Percentiles rank a stretch among this genome's conserved stretches.
Conservation (phyloP, 2,797 vertebrate species). For the Moxostoma hubbsi region DNA sequence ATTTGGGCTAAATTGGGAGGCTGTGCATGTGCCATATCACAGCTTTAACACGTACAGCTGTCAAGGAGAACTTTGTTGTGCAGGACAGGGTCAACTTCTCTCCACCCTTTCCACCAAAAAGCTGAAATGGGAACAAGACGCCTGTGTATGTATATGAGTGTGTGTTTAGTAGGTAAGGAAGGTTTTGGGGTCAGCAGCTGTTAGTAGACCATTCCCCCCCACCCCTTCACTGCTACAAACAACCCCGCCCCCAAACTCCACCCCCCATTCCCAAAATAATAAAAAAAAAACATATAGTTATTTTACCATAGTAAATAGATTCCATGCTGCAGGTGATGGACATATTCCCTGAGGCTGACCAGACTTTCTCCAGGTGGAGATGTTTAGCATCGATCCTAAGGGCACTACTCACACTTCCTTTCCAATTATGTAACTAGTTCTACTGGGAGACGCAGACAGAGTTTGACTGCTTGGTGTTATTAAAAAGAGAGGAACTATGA, state of each 20-base stretch:
- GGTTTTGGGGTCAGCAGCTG: conserved; percentile 56
- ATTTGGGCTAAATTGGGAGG: conserved; percentile 59
- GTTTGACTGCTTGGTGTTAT: background rate
- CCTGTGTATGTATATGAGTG: conserved; percentile 29
- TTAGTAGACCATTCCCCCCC: conserved; percentile 39
- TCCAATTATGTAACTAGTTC: conserved; percentile 35
- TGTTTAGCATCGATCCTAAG: conserved; percentile 49
- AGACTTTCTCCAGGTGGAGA: conserved; percentile 56
- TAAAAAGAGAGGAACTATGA: conserved; percentile 12
- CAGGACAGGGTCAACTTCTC: conserved; percentile 44
- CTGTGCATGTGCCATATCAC: conserved; percentile 55
- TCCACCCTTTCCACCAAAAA: conserved; percentile 47
- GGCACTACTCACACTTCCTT: conserved; percentile 51
- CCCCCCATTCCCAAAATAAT: background rate
- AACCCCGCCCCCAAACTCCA: background rate
- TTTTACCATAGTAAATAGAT: conserved; percentile 11
- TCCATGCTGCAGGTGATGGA: conserved; percentile 42
- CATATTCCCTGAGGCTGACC: conserved; percentile 33
- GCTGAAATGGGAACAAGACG: conserved; percentile 60
- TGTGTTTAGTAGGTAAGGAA: conserved; percentile 42
- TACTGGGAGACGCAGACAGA: background rate
- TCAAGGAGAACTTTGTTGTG: conserved; percentile 45
- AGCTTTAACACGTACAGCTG: conserved; percentile 61
- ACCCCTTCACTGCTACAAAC: conserved; percentile 23
- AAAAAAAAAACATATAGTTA: conserved; percentile 37